Base-by-base conservation (phyloP, 2,888 invertebrate genomes). In the Sinopyrophorus schimmeli region DNA sequence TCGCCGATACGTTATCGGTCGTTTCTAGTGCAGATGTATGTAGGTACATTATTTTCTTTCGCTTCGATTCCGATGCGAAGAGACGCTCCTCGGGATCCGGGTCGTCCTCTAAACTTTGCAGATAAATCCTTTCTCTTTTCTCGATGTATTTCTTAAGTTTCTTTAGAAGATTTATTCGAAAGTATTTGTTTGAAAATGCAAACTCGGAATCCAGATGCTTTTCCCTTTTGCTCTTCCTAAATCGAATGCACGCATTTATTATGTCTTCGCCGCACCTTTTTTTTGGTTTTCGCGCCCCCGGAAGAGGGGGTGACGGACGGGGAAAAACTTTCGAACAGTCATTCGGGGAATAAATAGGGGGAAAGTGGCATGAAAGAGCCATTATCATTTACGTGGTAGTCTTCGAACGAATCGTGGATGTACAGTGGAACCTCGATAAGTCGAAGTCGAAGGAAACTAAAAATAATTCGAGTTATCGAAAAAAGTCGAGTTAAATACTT, bases 101-200 rank as follows among this genome's bases (percentile, higher is more conserved):
- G 34, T 55, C 47, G 50, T 51, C 44, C 47, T 50, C 31, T 32
- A 47, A 47, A 40, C 37, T 53, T 43, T 39, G 32, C 12, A 47
- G 46, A 50, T 55, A 55, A 55, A 53, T 53, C 47, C 41, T 50
- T 32, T 44, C 41, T 43, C 41, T 35, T 47, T 42, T 39, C 41
- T 18, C 28, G 23, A 46, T 31, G 23, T 47, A 40, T 40, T 34
- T 18, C 18, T 24, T 40, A 47, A 40, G 40, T 47, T 40, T 46
- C 30, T 24, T 39, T 24, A 26, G 20, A 21, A 39, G 47, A 47
- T 39, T 47, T 47, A 47, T 47, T 18, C 20, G 17, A 32, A 31
- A 20, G 24, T 39, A 39, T 31, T 31, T 24, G 34, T 24, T 34
- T 34, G 43, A 27, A 24, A 34, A 43, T 43, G 35, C 18, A 34